Evolutionary conservation across 2,797 vertebrate genomes (phyloP), one percentile per base, ranked within the genome.

Genomic region (Rhinichthys osculus): DNA sequence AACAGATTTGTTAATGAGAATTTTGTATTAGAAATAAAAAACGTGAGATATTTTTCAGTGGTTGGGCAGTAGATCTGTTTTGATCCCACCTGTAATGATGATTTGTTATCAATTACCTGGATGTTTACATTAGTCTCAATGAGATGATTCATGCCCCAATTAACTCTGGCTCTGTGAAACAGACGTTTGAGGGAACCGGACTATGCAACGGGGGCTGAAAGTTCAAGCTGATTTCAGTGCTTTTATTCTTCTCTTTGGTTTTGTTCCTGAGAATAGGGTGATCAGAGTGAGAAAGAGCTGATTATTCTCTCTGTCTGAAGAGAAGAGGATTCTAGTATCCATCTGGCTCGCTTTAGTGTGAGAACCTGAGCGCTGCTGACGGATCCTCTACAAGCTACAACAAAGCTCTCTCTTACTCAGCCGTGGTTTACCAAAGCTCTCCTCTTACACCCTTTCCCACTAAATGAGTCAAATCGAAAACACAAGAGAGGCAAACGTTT

Each of bases 321-420:
- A 78, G 87, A 69, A 89, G 78, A 89, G 50, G 81, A 47, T 78
- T 81, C 83, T 78, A 84, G 81, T 81, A 83, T 76, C 69, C 83
- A 76, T 82, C 89, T 59, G 30, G 88, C 91, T 90, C 64, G 89
- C 90, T 93, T 91, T 71, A 30, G 88, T 89, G 83, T 89, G 87
- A 87, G 85, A 90, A 85, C 57, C 93, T 92, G 94, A 94, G 91
- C 92, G 87, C 91, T 66, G 91, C 85, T 90, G 95, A 96, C 93
- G 95, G 95, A 97, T 95, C 72, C 90, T 91, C 91, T 90, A 94
- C 94, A 91, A 88, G 92, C 91, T 94, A 92, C 95, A 90, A 93
- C 92, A 94, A 95, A 95, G 92, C 87, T 88, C 52, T 87, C 83
- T 87, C 83, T 92, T 90, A 84, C 54, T 78, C 80, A 66, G 67